Percentiles rank a stretch among this genome's conserved stretches.
These are phyloP conservation scores for Harpegnathos saltator DNA, from an alignment of 1,140 invertebrate species.

Conservation along the genomic window DNA sequence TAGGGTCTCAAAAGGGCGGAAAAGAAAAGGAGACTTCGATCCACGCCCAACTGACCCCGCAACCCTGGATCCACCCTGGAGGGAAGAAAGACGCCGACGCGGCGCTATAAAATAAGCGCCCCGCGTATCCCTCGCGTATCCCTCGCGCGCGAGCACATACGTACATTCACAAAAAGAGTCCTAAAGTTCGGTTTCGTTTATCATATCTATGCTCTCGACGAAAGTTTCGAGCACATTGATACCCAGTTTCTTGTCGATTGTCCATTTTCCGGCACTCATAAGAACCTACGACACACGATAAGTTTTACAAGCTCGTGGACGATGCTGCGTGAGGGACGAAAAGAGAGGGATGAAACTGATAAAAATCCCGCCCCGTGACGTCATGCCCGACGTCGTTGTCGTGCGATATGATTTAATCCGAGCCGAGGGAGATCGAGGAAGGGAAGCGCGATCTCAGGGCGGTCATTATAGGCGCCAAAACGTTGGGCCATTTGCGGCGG, in stretches of 20 bases:
- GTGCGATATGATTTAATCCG: neutral
- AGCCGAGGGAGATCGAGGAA: slow-evolving; percentile 14
- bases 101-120: slow-evolving; percentile 74
- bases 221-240: slow-evolving; percentile 16
- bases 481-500: slow-evolving; percentile 51
- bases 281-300: neutral
- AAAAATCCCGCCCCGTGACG: neutral
- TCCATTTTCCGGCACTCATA: neutral
- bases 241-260: slow-evolving; percentile 21
- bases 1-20: slow-evolving; percentile 39
- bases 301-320: neutral
- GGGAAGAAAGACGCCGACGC: slow-evolving; percentile 73
- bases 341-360: neutral
- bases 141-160: slow-evolving; percentile 10
- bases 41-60: slow-evolving; percentile 72
- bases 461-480: slow-evolving; percentile 66
- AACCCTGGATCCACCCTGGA: slow-evolving; percentile 56
- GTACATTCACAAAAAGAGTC: slow-evolving; percentile 44
- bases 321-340: neutral
- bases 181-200: slow-evolving; percentile 65
- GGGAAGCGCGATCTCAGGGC: slow-evolving; percentile 22
- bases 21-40: slow-evolving; percentile 63
- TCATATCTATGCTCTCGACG: slow-evolving; percentile 57
- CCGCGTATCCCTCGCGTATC: slow-evolving; percentile 25
- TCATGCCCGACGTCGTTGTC: neutral